These are phyloP conservation scores for Muschampia plurimacula DNA, from an alignment of 2,888 invertebrate species.

Conservation along the genomic window DNA sequence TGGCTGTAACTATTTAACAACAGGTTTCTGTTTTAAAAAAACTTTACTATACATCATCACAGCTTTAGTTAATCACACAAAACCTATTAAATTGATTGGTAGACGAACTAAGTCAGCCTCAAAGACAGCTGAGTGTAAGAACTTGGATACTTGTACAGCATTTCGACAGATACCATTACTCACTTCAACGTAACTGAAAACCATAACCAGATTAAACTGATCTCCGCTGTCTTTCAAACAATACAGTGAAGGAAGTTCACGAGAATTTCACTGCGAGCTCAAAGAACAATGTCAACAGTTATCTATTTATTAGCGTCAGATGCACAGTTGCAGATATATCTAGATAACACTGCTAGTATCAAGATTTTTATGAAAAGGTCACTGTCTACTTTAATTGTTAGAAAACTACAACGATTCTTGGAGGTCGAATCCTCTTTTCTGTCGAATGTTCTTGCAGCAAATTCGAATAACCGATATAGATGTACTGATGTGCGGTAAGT, in stretches of 20 bases:
- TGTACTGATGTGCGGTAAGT: too few relatives aligned
- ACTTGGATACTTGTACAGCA: conserved; percentile 20
- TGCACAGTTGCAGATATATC: conserved; percentile 42
- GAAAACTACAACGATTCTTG: too few relatives aligned
- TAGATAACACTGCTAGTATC: conserved; percentile 34
- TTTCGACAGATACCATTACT: conserved; percentile 41
- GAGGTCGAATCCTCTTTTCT: too few relatives aligned
- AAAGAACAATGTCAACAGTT: conserved; percentile 35
- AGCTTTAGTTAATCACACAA: not conserved
- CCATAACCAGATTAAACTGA: conserved; percentile 18
- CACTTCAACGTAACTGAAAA: conserved; percentile 33
- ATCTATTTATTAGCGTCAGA: conserved; percentile 41
- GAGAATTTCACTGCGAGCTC: conserved; percentile 26
- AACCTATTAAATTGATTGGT: conserved; percentile 6
- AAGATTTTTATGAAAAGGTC: not conserved
- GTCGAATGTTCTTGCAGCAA: too few relatives aligned
- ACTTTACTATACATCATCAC: too few relatives aligned
- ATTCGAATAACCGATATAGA: too few relatives aligned
- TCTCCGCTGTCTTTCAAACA: conserved; percentile 18
- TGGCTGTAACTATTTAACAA: too few relatives aligned
- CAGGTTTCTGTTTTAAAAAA: too few relatives aligned
- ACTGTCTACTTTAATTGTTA: too few relatives aligned
- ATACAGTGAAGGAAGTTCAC: conserved; percentile 17
- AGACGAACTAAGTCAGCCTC: conserved; percentile 13
- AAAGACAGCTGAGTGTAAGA: conserved; percentile 38